These are phyloP conservation scores for Bunonema sp. DNA, from an alignment of 2,888 invertebrate genomes.

Conservation along the genomic window DNA sequence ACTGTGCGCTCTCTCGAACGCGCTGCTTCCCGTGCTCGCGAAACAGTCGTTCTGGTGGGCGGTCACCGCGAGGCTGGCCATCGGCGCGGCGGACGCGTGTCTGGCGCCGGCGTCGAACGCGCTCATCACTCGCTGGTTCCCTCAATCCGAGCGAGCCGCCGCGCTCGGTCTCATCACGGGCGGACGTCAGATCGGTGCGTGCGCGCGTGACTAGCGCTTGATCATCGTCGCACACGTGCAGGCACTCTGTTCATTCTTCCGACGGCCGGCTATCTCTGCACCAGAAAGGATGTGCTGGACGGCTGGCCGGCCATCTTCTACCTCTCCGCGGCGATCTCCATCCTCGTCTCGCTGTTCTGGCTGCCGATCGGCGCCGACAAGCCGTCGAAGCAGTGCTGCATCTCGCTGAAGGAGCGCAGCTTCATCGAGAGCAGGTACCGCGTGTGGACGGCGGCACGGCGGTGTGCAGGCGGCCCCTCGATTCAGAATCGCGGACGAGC, in stretches of 20 bases:
- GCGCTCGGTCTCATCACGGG: constrained; percentile 38
- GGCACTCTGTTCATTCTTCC: constrained; percentile 39
- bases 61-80: constrained; percentile 19
- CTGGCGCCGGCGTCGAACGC: constrained; percentile 36
- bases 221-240: constrained; percentile 3
- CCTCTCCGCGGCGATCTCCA: constrained; percentile 25
- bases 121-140: constrained; percentile 37
- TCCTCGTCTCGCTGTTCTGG: constrained; percentile 31
- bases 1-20: constrained; percentile 29
- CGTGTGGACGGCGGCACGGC: constrained; percentile 11
- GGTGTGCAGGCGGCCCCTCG: constrained; percentile 3
- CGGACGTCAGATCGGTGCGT: constrained; percentile 29
- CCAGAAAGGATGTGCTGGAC: constrained; percentile 29
- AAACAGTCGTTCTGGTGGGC: constrained; percentile 30
- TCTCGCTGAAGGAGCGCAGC: constrained; percentile 25
- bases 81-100: constrained; percentile 38
- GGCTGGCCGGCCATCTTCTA: constrained; percentile 42
- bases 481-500: constrained; percentile 35
- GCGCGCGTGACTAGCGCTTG: background rate
- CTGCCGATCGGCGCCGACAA: constrained; percentile 40
- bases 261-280: constrained; percentile 37
- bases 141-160: constrained; percentile 32
- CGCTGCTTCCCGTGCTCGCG: constrained; percentile 24
- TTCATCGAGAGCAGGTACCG: constrained; percentile 33
- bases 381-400: constrained; percentile 37